A percentile compares a stretch with the other conserved stretches of the same genome.
phyloP scores from a whole-genome alignment of 2,888 invertebrate genomes.

The Drosophila melanosoma region DNA sequence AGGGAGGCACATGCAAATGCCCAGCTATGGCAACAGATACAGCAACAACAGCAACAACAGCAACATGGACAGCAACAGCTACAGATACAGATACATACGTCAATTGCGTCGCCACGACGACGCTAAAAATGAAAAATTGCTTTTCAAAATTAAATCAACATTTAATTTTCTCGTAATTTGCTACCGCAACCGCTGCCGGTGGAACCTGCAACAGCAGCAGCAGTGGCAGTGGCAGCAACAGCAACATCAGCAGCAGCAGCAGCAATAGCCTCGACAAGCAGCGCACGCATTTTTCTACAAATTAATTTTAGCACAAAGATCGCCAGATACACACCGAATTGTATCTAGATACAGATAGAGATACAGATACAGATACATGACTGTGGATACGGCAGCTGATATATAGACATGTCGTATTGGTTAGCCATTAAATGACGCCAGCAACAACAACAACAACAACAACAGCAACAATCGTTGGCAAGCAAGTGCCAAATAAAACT shows the following conservation, averaged over 20 bases:
- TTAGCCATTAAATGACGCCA: conserved; percentile 81
- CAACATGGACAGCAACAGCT: conserved; percentile 35
- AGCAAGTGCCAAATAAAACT: conserved; percentile 81
- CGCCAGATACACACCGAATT: conserved; percentile 75
- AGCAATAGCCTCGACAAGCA: conserved; percentile 55
- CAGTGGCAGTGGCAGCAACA: neutral
- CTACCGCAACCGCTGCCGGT: conserved; percentile 65
- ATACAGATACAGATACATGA: conserved; percentile 47
- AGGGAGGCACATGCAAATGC: conserved; percentile 69
- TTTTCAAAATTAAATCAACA: conserved; percentile 81
- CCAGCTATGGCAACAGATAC: conserved; percentile 52
- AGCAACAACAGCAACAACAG: conserved; percentile 23
- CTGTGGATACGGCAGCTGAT: conserved; percentile 48
- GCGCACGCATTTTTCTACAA: conserved; percentile 81
- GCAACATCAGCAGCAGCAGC: conserved; percentile 10
- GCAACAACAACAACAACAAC: conserved; percentile 36
- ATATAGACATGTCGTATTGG: conserved; percentile 76
- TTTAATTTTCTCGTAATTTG: conserved; percentile 81
- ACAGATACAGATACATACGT: conserved; percentile 71
- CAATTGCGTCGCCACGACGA: conserved; percentile 66
- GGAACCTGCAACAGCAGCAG: conserved; percentile 12
- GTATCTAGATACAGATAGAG: conserved; percentile 66
- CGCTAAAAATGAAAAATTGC: conserved; percentile 80
- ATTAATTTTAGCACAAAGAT: conserved; percentile 80
- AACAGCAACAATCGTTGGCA: conserved; percentile 61